Base-by-base conservation (phyloP, 2,888 invertebrate genomes). In the Idaea biselata region DNA sequence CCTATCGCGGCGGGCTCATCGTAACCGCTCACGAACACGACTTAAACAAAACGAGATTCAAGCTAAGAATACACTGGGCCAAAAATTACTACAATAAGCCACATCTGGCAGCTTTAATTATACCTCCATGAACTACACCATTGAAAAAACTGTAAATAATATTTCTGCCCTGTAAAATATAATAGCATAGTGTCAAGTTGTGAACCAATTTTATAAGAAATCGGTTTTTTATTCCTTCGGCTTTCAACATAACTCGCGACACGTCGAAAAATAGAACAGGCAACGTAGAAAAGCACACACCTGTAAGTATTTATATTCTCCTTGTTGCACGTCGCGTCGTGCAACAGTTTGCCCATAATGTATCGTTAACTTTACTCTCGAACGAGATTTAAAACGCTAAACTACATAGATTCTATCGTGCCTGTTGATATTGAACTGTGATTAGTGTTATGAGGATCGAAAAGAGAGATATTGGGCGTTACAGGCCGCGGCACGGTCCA, bases 11-110 rank as follows among this genome's bases (percentile, higher is more conserved):
- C 63, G 68, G 64, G 83, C 85, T 85, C 86, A 68, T 67, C 62
- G 60, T 79, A 83, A 83, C 84, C 73, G 62, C 69, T 75, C 70
- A 73, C 70, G 74, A 73, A 72, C 80, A 79, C 78, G 79, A 79
- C 74, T 72, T 68, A 66, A 75, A 76, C 72, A 78, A 76, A 71
- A 74, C 74, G 67, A 73, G 44, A 44, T 44, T 14, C 14, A 44
- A 44, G 11, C 44, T 14, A 44, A 14, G 14, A 14, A 44, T 44
- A 44, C 44, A 44, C 44, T 44, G 8, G 44, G 44, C 14, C 44
- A 44, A 8, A 7, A 44, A 11, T 11, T 25, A 25, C 25, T 3
- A 25, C 25, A 25, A 25, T 25, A 25, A 3, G 25, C 1, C 25
- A 25, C 25, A 25, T 25, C 25, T 25, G 25, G 5, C 1, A 5